These are phyloP conservation scores for Enoplolaimus lenunculus DNA, from an alignment of 2,888 invertebrate species.

Conservation along the genomic window DNA sequence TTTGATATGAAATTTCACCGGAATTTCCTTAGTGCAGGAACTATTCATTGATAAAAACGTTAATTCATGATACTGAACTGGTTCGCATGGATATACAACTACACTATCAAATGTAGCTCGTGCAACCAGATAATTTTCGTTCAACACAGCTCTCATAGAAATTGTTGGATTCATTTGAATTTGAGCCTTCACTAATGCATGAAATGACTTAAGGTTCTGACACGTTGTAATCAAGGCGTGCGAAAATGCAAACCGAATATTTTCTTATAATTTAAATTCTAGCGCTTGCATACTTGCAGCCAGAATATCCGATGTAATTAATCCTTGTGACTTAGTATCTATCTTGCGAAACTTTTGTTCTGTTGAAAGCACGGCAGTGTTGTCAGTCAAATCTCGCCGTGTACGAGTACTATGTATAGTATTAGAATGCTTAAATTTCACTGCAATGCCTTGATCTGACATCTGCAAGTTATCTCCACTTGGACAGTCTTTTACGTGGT, in stretches of 20 bases:
- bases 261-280: neutral
- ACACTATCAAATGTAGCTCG: neutral
- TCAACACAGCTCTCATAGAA: neutral
- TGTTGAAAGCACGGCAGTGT: too few relatives aligned
- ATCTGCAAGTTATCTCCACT: neutral
- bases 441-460: neutral
- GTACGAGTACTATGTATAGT: too few relatives aligned
- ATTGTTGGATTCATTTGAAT: neutral
- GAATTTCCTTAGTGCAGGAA: neutral
- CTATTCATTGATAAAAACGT: slow-evolving; percentile 4
- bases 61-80: neutral
- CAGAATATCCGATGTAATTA: neutral
- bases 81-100: slow-evolving; percentile 6
- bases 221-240: neutral
- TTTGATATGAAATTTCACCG: neutral
- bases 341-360: too few relatives aligned
- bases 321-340: neutral
- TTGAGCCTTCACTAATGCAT: neutral
- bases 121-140: neutral
- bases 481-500: neutral
- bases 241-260: neutral
- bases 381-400: too few relatives aligned
- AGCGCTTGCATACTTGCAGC: slow-evolving; percentile 3
- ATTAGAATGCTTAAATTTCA: neutral
- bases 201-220: neutral